Base-by-base conservation (phyloP, 1,140 invertebrate genomes). In the Vanessa atalanta region DNA sequence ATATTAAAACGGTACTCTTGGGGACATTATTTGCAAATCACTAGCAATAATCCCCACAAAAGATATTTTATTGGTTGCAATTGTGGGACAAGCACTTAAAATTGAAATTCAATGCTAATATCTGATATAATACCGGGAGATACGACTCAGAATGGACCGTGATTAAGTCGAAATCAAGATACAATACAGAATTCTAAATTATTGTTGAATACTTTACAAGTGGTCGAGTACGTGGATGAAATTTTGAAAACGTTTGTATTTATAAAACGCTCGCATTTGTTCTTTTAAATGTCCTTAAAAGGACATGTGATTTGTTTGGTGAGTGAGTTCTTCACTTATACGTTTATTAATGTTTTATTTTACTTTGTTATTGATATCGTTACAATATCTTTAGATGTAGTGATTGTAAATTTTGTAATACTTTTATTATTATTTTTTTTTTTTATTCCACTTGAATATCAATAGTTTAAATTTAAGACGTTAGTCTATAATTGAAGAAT, bases 31-130 rank as follows among this genome's bases (percentile, higher is more conserved):
- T 51, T 72, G 73, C 77, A 73, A 78, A 73, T 78, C 60, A 57
- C 66, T 15, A 70, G 68, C 73, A 76, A 78, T 82, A 67, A 77
- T 68, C 69, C 37, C 11, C 73, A 82, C 79, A 82, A 82, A 81
- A 77, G 81, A 80, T 20, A 68, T 65, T 79, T 81, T 81, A 79
- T 78, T 81, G 75, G 72, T 65, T 67, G 65, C 81, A 69, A 79
- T 79, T 82, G 79, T 68, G 72, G 65, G 43, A 69, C 66, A 47
- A 63, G 50, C 68, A 70, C 68, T 71, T 75, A 71, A 83, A 78
- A 81, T 81, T 81, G 78, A 72, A 81, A 81, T 83, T 81, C 81
- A 79, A 83, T 83, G 79, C 75, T 79, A 78, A 81, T 79, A 73
- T 70, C 51, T 70, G 70, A 78, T 73, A 81, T 80, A 79, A 77